phyloP scores from a whole-genome alignment of 2,797 vertebrate genomes.

The Garrulus glandarius region DNA sequence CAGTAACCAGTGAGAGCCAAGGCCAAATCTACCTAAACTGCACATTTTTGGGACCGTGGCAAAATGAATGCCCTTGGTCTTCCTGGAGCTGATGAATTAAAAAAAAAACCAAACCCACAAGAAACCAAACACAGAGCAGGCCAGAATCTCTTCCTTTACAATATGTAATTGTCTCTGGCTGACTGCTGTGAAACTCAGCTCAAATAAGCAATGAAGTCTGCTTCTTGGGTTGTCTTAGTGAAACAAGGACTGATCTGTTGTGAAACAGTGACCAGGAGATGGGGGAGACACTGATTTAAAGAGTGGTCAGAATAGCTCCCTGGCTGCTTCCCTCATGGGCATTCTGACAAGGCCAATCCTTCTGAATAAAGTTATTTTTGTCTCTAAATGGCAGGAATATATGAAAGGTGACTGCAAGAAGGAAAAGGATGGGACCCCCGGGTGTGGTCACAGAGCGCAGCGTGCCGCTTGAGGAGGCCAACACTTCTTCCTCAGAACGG shows the following conservation, averaged over 20 bases:
- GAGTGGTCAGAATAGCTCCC: background rate
- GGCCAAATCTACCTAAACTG: background rate
- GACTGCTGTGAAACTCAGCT: background rate
- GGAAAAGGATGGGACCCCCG: accelerated
- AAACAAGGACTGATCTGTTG: background rate
- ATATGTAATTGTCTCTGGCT: background rate
- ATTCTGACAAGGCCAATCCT: background rate
- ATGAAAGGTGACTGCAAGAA: background rate
- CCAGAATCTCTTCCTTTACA: background rate
- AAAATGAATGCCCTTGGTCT: background rate
- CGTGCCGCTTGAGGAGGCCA: background rate
- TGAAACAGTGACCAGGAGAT: background rate
- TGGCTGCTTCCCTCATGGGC: background rate
- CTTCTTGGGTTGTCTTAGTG: background rate
- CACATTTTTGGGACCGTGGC: background rate
- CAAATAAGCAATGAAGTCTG: background rate
- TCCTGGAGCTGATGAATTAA: accelerated
- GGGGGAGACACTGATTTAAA: background rate
- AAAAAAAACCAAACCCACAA: background rate
- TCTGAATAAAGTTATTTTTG: background rate
- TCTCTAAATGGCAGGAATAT: background rate
- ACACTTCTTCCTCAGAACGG: background rate
- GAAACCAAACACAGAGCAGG: background rate
- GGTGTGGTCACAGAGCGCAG: background rate
- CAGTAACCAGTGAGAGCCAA: background rate